Conservation (phyloP, 35 echinoderm and acorn worm species). For the Diadema setosum region DNA sequence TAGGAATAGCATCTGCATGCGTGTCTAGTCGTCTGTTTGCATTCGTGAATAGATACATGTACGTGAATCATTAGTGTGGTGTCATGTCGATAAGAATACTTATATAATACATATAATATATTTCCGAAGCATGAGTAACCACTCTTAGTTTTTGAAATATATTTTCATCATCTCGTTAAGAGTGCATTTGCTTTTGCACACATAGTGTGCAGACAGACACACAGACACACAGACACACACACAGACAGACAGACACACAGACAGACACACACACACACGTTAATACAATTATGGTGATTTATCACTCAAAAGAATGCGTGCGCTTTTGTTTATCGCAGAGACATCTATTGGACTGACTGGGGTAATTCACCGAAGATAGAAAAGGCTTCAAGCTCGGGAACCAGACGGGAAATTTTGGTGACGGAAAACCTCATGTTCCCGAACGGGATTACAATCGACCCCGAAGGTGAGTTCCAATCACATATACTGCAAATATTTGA, state of each 20-base stretch:
- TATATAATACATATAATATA: no score
- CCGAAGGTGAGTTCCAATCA: neutral
- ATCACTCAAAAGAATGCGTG: no score
- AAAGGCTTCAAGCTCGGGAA: neutral
- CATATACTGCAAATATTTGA: neutral
- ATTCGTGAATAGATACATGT: no score
- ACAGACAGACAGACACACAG: neutral
- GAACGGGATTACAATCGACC: slow-evolving; percentile 6
- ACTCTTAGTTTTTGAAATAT: no score
- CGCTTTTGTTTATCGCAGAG: neutral
- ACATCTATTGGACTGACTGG: slow-evolving; percentile 10
- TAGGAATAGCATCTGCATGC: no score
- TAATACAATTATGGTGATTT: no score
- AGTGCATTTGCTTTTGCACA: neutral
- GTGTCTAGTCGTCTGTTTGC: no score
- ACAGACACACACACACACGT: neutral
- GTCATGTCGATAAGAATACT: no score
- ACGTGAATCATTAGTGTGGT: no score
- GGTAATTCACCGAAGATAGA: neutral
- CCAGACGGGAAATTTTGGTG: neutral
- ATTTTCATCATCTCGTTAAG: no score
- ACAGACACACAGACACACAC: neutral
- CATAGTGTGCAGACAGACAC: neutral
- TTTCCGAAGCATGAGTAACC: no score
- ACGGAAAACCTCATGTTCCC: neutral